These are phyloP conservation scores for Luehdorfia chinensis DNA, from an alignment of 1,140 invertebrate species.

Conservation along the genomic window DNA sequence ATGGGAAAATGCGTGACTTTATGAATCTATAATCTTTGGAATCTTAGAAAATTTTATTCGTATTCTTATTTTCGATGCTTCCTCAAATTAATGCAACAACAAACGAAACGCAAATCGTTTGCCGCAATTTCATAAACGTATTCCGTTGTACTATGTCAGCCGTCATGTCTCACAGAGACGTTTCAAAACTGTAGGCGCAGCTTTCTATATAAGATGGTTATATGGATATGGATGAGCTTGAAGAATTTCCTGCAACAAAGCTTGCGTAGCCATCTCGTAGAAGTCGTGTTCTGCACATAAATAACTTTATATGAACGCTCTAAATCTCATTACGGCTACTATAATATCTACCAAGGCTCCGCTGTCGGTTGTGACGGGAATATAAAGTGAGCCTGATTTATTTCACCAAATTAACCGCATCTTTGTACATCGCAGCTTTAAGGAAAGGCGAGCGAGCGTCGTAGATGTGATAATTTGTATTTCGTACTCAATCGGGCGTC, in stretches of 20 bases:
- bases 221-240: background rate
- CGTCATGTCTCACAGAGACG: too few relatives aligned
- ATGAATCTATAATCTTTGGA: too few relatives aligned
- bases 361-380: slow-evolving; percentile 67
- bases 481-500: background rate
- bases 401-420: slow-evolving; percentile 64
- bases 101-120: too few relatives aligned
- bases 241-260: slow-evolving; percentile 6
- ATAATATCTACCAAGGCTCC: slow-evolving; percentile 70
- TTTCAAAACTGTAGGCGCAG: too few relatives aligned
- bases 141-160: too few relatives aligned
- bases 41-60: too few relatives aligned
- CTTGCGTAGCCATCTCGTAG: slow-evolving; percentile 29
- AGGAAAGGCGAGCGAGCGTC: background rate
- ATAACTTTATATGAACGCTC: slow-evolving; percentile 73
- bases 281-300: slow-evolving; percentile 64
- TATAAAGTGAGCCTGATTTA: slow-evolving; percentile 70
- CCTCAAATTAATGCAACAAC: too few relatives aligned
- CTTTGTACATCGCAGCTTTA: slow-evolving; percentile 41
- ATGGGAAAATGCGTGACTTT: too few relatives aligned
- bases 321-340: slow-evolving; percentile 72
- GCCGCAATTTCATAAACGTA: too few relatives aligned
- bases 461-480: slow-evolving; percentile 12
- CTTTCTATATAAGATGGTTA: slow-evolving; percentile 2
- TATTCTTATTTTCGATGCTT: too few relatives aligned